A percentile compares a stretch with the other conserved stretches of the same genome.
These are phyloP conservation scores for Acanthopleura granulata DNA, from an alignment of 2,888 invertebrate species.

Conservation along the genomic window DNA sequence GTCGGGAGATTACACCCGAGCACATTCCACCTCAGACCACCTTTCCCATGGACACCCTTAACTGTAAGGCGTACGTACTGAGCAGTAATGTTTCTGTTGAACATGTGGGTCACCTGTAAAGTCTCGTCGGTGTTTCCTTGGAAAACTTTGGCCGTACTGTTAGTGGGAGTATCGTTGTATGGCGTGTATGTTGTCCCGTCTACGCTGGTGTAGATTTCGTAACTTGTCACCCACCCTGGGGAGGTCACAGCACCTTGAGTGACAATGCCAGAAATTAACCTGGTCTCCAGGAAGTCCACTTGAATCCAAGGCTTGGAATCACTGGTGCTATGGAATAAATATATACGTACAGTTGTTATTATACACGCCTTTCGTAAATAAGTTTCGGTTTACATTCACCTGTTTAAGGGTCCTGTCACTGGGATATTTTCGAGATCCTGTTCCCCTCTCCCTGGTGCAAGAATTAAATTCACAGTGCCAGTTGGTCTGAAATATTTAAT, in stretches of 20 bases:
- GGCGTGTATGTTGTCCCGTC: constrained; percentile 49
- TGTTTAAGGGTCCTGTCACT: too few relatives aligned
- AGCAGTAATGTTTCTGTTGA: background rate
- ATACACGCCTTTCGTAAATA: too few relatives aligned
- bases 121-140: constrained; percentile 14
- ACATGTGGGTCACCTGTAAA: background rate
- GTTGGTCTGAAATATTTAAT: too few relatives aligned
- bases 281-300: constrained; percentile 47
- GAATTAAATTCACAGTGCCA: too few relatives aligned
- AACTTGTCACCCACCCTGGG: constrained; percentile 47
- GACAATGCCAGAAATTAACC: constrained; percentile 46
- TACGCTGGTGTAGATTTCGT: constrained; percentile 43
- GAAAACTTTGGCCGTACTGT: constrained; percentile 2
- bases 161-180: constrained; percentile 28
- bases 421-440: too few relatives aligned
- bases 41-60: constrained; percentile 13
- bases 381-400: too few relatives aligned
- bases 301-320: constrained; percentile 51
- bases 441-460: too few relatives aligned
- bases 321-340: constrained; percentile 30
- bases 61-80: constrained; percentile 19
- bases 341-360: too few relatives aligned
- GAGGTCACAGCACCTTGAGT: constrained; percentile 51
- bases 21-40: constrained; percentile 19
- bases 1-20: constrained; percentile 23